These are phyloP conservation scores for Dicranocentrus wangi DNA, from an alignment of 2,888 invertebrate species.

Conservation along the genomic window DNA sequence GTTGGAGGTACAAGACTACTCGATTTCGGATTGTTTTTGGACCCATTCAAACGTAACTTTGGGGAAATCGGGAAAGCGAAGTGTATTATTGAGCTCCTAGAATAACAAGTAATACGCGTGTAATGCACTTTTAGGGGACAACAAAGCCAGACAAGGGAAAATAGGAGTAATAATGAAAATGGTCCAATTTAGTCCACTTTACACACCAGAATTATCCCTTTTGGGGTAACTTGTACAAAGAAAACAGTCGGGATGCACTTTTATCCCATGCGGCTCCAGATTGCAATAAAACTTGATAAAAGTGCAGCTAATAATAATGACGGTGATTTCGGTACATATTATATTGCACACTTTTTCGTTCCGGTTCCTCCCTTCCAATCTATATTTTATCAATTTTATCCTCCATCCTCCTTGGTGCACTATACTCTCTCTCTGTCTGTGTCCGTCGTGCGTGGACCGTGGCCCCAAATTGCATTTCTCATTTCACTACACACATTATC, in stretches of 20 bases:
- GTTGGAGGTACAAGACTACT: slow-evolving; percentile 25
- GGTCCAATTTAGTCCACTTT: slow-evolving; percentile 46
- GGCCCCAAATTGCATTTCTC: slow-evolving; percentile 32
- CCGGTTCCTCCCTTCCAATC: slow-evolving; percentile 40
- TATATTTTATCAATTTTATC: slow-evolving; percentile 38
- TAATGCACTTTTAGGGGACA: slow-evolving; percentile 1
- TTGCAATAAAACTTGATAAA: slow-evolving; percentile 53
- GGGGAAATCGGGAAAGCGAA: too few relatives aligned
- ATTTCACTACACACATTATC: slow-evolving; percentile 36
- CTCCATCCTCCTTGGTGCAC: neutral
- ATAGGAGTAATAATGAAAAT: slow-evolving; percentile 39
- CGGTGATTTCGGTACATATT: slow-evolving; percentile 40
- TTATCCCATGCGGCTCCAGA: slow-evolving; percentile 23
- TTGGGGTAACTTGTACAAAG: slow-evolving; percentile 35
- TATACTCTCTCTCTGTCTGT: slow-evolving; percentile 2
- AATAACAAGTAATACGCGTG: too few relatives aligned
- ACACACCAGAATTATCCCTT: slow-evolving; percentile 33
- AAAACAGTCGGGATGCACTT: neutral
- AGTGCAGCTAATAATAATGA: slow-evolving; percentile 55
- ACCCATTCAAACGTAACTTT: neutral
- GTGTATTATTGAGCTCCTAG: too few relatives aligned
- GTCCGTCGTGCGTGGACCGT: neutral
- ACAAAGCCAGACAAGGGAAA: slow-evolving; percentile 7
- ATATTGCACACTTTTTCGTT: slow-evolving; percentile 39
- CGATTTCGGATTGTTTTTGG: slow-evolving; percentile 29